Evolutionary conservation across 1,140 invertebrate species (phyloP).

Genomic region (Meloidogyne chitwoodi): DNA sequence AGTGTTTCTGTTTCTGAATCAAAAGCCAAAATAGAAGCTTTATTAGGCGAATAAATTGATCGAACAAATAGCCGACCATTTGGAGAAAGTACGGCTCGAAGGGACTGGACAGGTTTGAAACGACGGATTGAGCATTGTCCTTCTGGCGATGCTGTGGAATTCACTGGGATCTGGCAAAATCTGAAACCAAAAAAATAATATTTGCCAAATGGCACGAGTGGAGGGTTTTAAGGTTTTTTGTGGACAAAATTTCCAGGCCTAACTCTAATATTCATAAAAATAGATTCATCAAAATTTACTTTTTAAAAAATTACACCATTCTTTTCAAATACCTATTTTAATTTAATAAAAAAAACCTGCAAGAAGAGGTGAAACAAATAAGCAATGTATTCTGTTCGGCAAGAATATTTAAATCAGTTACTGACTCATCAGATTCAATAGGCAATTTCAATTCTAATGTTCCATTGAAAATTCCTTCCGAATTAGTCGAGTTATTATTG

Average conservation of each 20-base stretch:
- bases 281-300: no score
- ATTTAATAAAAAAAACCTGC: neutral
- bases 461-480: neutral
- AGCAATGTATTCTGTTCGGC: neutral
- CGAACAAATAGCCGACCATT: conserved; percentile 5
- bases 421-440: neutral
- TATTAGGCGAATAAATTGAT: neutral
- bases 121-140: neutral
- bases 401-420: neutral
- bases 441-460: neutral
- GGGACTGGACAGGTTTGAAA: neutral
- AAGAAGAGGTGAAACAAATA: neutral
- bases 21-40: neutral
- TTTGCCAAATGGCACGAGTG: neutral
- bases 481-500: neutral
- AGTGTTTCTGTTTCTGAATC: neutral
- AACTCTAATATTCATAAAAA: no score
- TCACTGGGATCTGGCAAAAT: conserved; percentile 2
- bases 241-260: no score
- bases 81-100: conserved; percentile 2
- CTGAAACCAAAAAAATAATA: neutral
- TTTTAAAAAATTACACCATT: no score
- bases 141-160: neutral
- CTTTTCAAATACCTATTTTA: no score
- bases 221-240: no score